These are phyloP conservation scores for Anagyrus pseudococci DNA, from an alignment of 2,888 invertebrate genomes.

Conservation along the genomic window DNA sequence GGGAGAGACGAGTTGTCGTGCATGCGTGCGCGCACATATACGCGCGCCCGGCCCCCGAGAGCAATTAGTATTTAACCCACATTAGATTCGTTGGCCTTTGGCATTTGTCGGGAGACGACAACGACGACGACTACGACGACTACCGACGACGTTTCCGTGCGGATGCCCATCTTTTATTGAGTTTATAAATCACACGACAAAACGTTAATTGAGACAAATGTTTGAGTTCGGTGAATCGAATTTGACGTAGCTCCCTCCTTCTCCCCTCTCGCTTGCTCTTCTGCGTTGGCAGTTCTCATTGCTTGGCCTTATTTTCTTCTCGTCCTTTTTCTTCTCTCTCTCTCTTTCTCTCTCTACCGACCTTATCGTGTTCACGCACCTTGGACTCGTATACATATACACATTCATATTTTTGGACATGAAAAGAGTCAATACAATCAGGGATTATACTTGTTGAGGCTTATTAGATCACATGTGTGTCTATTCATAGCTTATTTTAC, in stretches of 20 bases:
- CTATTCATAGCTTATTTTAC: no score
- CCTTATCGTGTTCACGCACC: no score
- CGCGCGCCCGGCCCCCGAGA: slow-evolving; percentile 2
- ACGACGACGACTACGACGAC: no score
- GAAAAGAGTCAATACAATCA: no score
- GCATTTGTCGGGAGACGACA: slow-evolving; percentile 19
- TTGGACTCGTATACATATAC: no score
- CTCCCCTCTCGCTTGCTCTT: no score
- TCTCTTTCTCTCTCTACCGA: no score
- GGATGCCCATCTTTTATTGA: slow-evolving; percentile 31
- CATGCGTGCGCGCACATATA: neutral
- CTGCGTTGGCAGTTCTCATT: neutral
- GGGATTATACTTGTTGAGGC: no score
- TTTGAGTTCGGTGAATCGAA: slow-evolving; percentile 19
- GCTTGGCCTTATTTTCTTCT: slow-evolving; percentile 4
- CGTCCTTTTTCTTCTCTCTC: no score
- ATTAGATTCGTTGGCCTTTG: slow-evolving; percentile 42
- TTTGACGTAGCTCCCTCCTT: slow-evolving; percentile 5
- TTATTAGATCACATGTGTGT: no score
- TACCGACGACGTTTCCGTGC: slow-evolving; percentile 34
- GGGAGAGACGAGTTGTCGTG: no score
- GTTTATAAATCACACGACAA: slow-evolving; percentile 30
- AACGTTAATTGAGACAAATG: slow-evolving; percentile 34
- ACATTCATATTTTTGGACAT: no score
- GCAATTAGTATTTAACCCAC: slow-evolving; percentile 43